A percentile compares a stretch with the other conserved stretches of the same genome.
phyloP scores from a whole-genome alignment of 2,888 invertebrate species.

The Perizoma flavofasciatum region DNA sequence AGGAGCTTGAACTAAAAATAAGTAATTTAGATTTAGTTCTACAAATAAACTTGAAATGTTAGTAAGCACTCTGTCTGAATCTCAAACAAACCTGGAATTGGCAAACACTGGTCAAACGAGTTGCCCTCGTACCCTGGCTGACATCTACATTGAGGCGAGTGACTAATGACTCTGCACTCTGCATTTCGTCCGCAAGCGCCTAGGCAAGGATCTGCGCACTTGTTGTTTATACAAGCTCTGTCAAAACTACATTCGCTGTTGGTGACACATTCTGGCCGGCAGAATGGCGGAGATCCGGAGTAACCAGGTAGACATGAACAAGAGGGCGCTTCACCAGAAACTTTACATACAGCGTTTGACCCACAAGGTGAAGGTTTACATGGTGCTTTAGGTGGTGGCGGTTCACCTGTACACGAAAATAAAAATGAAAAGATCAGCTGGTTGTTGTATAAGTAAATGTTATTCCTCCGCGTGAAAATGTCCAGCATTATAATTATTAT shows the following conservation, averaged over 20 bases:
- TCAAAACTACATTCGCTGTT: conserved; percentile 91
- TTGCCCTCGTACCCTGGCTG: conserved; percentile 88
- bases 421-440: not conserved
- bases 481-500: too few species aligned
- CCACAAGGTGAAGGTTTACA: conserved; percentile 92
- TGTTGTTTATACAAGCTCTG: conserved; percentile 90
- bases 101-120: conserved; percentile 88
- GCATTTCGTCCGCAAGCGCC: conserved; percentile 91
- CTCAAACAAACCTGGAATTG: conserved; percentile 47
- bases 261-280: conserved; percentile 92
- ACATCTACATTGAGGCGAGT: conserved; percentile 93
- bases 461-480: too few species aligned
- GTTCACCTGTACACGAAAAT: conserved; percentile 49
- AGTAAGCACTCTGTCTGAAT: too few species aligned
- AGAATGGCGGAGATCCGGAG: conserved; percentile 89
- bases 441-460: too few species aligned
- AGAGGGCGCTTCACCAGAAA: conserved; percentile 81
- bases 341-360: conserved; percentile 88
- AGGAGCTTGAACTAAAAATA: conserved; percentile 45
- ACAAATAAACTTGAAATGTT: not conserved
- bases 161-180: conserved; percentile 91
- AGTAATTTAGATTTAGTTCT: not conserved
- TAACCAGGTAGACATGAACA: conserved; percentile 90
- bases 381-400: conserved; percentile 68
- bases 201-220: conserved; percentile 91